phyloP scores from a whole-genome alignment of 2,797 vertebrate species.

The Luscinia megarhynchos region DNA sequence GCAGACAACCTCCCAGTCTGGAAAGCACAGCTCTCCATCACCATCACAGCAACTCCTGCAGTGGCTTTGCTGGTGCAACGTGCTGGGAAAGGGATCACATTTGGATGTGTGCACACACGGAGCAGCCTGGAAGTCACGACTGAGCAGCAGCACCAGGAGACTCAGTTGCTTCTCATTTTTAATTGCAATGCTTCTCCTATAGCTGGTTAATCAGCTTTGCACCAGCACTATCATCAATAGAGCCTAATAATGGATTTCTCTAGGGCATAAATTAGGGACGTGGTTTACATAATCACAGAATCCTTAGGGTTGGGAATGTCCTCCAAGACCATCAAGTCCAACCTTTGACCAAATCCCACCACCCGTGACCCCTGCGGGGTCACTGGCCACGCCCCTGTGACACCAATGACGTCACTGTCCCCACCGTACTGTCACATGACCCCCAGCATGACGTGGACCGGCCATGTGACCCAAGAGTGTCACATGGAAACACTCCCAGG shows the following conservation, averaged over 20 bases:
- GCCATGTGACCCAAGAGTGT: too few relatives aligned
- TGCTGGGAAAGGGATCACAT: background rate
- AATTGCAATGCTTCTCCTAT: background rate
- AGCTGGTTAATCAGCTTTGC: constrained; percentile 7
- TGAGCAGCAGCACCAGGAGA: background rate
- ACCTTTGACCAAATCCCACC: background rate
- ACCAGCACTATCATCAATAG: background rate
- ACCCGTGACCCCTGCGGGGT: background rate
- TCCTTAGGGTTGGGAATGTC: background rate
- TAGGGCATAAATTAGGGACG: background rate
- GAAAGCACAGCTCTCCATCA: background rate
- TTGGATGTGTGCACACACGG: accelerated
- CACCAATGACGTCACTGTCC: too few relatives aligned
- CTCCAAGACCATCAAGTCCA: background rate
- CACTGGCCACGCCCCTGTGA: too few relatives aligned
- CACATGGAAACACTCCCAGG: too few relatives aligned
- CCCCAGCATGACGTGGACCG: too few relatives aligned
- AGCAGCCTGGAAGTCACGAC: background rate
- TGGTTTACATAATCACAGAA: background rate
- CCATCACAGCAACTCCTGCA: background rate
- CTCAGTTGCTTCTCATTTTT: background rate
- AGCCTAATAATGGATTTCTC: background rate
- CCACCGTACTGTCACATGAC: too few relatives aligned
- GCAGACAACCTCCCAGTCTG: background rate
- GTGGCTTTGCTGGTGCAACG: accelerated